Conservation (phyloP, 2,888 invertebrate genomes). For the Xanthia icteritia region DNA sequence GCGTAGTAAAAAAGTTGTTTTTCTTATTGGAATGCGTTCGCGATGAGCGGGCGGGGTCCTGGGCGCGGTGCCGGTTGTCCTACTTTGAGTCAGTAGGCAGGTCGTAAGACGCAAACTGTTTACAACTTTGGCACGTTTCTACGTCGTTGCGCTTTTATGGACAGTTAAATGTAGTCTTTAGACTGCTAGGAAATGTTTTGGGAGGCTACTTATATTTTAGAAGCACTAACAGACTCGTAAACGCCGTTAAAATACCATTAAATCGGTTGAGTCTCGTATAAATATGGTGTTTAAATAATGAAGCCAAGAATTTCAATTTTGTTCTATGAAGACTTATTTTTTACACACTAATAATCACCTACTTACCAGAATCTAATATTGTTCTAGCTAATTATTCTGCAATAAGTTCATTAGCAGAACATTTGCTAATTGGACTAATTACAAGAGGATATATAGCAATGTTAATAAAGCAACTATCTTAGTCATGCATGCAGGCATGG, state of each 20-base stretch:
- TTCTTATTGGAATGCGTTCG: slow-evolving; percentile 74
- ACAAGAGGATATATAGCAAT: not conserved
- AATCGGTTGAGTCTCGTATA: slow-evolving; percentile 10
- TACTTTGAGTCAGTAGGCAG: slow-evolving; percentile 76
- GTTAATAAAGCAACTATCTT: slow-evolving; percentile 7
- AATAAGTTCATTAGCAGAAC: slow-evolving; percentile 44
- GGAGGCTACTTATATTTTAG: slow-evolving; percentile 47
- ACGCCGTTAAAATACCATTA: slow-evolving; percentile 27
- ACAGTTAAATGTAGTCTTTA: slow-evolving; percentile 33
- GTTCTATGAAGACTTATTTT: not conserved
- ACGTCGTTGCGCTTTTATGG: slow-evolving; percentile 57
- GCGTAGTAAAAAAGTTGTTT: slow-evolving; percentile 64
- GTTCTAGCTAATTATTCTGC: slow-evolving; percentile 29
- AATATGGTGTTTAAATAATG: slow-evolving; percentile 37
- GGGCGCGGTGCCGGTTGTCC: slow-evolving; percentile 87
- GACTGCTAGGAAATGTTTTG: slow-evolving; percentile 49
- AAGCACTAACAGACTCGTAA: slow-evolving; percentile 45
- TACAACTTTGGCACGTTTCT: slow-evolving; percentile 68
- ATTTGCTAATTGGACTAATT: slow-evolving; percentile 54
- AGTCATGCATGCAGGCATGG: slow-evolving; percentile 3
- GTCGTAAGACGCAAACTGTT: slow-evolving; percentile 62
- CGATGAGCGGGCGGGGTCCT: slow-evolving; percentile 73
- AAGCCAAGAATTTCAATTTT: slow-evolving; percentile 1
- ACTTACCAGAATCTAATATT: slow-evolving; percentile 18
- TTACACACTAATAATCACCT: not conserved